Evolutionary conservation across 2,888 invertebrate genomes (phyloP).

Genomic region (Imbricaverruca yamaguchii): DNA sequence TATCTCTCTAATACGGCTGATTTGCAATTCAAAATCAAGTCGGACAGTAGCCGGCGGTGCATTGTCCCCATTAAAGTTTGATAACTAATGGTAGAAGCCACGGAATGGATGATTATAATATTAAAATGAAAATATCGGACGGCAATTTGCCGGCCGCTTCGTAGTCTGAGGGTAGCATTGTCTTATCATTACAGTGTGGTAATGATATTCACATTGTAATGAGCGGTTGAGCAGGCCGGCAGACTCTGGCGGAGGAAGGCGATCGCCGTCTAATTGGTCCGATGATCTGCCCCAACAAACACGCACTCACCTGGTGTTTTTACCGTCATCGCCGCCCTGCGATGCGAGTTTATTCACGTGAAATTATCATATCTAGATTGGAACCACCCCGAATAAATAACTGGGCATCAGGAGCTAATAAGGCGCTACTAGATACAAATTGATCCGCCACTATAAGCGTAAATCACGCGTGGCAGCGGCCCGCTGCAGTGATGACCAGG

Average conservation of each 20-base stretch:
- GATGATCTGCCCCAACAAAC: not conserved
- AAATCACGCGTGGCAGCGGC: not conserved
- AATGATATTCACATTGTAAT: conserved; percentile 12
- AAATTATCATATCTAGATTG: conserved; percentile 10
- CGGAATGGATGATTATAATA: not conserved
- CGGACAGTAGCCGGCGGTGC: conserved; percentile 6
- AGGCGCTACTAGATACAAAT: not conserved
- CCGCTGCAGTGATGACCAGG: not conserved
- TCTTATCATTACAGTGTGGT: conserved; percentile 7
- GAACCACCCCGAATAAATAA: not conserved
- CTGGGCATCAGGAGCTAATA: not conserved
- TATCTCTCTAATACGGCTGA: not conserved
- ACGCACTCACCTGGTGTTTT: not conserved
- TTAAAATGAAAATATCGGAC: conserved; percentile 13
- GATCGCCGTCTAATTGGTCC: not conserved
- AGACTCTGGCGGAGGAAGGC: not conserved
- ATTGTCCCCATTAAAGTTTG: not conserved
- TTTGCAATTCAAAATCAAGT: conserved; percentile 1
- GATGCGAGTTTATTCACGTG: not conserved
- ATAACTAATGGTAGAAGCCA: conserved; percentile 16
- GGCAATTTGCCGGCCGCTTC: not conserved
- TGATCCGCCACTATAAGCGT: not conserved
- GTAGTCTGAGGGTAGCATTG: not conserved
- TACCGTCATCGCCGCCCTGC: not conserved
- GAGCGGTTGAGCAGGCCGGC: not conserved